A percentile compares a stretch with the other conserved stretches of the same genome.
Conservation (phyloP, 2,113 vertebrate species). For the Rhegmatorhina hoffmannsi region DNA sequence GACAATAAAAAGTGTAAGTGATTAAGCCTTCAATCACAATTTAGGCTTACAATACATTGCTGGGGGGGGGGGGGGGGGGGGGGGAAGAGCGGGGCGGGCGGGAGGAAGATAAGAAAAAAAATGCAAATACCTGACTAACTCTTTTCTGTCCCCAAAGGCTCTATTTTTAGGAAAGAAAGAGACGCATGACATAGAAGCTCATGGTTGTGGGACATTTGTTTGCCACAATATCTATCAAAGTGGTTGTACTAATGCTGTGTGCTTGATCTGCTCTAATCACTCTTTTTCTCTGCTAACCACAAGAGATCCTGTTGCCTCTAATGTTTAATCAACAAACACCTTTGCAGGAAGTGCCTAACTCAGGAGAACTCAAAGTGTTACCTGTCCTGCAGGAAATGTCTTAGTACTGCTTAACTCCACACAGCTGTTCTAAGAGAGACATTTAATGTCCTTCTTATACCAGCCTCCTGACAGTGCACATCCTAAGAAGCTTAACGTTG, state of each 20-base stretch:
- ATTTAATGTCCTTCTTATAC: background rate
- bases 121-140: no score
- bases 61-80: background rate
- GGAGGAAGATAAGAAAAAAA: background rate
- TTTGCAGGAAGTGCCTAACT: background rate
- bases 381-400: background rate
- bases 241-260: no score
- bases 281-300: background rate
- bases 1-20: background rate
- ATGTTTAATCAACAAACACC: background rate
- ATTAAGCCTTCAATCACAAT: background rate
- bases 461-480: background rate
- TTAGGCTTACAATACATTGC: background rate
- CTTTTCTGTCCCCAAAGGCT: background rate
- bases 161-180: background rate
- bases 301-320: background rate
- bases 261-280: background rate
- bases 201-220: rapidly evolving
- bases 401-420: background rate
- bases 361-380: background rate
- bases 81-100: no score
- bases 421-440: background rate
- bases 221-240: background rate
- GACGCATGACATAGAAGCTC: background rate
- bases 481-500: background rate